phyloP scores from a whole-genome alignment of 1,140 invertebrate species.

The Bathynomus jamesi region DNA sequence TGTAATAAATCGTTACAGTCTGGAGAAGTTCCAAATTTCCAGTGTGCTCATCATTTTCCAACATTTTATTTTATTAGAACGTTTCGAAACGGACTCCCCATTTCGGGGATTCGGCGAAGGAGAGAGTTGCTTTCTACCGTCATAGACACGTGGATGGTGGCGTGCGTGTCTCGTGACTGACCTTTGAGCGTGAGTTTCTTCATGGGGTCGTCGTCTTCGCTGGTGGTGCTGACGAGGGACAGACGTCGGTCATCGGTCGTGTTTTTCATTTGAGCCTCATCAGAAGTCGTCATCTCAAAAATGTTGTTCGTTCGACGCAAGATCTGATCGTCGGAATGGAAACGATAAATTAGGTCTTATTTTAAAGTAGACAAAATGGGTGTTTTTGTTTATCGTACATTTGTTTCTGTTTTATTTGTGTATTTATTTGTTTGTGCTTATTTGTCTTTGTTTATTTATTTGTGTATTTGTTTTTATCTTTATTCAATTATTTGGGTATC shows the following conservation, averaged over 20 bases:
- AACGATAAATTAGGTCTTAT: too few relatives aligned
- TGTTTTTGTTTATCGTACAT: too few relatives aligned
- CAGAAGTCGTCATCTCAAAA: slow-evolving; percentile 84
- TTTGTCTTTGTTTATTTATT: not conserved
- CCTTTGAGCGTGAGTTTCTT: not conserved
- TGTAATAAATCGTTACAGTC: too few relatives aligned
- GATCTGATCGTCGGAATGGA: slow-evolving; percentile 55
- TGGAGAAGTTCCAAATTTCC: too few relatives aligned
- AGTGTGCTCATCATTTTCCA: too few relatives aligned
- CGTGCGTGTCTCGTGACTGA: too few relatives aligned
- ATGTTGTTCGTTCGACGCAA: slow-evolving; percentile 89
- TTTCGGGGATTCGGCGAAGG: too few relatives aligned
- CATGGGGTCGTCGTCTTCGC: not conserved
- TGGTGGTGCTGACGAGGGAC: not conserved
- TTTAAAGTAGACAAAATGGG: too few relatives aligned
- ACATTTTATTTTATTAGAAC: too few relatives aligned
- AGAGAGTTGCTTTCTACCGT: too few relatives aligned
- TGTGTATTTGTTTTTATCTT: not conserved
- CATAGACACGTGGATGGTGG: too few relatives aligned
- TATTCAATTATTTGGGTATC: not conserved
- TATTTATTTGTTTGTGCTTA: not conserved
- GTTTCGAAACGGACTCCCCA: too few relatives aligned
- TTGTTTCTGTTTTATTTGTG: not conserved
- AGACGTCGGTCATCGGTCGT: not conserved
- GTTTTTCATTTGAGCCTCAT: slow-evolving; percentile 46